Conservation (phyloP, 2,797 vertebrate species). For the Chelidonichthys spinosus region DNA sequence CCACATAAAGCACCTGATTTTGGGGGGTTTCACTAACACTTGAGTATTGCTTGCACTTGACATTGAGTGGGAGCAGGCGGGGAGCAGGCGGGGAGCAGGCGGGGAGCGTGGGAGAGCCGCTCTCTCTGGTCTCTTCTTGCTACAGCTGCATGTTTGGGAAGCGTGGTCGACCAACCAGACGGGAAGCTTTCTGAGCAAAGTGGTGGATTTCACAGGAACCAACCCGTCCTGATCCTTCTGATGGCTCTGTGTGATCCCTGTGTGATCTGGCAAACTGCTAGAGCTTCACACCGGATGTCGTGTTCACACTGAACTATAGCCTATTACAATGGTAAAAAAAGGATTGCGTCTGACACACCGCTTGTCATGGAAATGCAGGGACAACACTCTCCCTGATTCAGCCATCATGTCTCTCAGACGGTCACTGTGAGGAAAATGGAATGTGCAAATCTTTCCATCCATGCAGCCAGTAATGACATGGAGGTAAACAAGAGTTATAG, state of each 20-base stretch:
- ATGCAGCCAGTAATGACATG: conserved; percentile 90
- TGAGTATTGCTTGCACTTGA: conserved; percentile 9
- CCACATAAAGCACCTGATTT: too few species aligned
- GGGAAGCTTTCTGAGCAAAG: conserved; percentile 19
- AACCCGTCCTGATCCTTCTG: conserved; percentile 22
- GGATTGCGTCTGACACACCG: conserved; percentile 73
- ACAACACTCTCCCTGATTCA: conserved; percentile 79
- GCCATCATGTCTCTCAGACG: conserved; percentile 86
- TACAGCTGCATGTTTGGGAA: conserved; percentile 22
- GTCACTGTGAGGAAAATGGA: conserved; percentile 89
- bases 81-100: conserved; percentile 27
- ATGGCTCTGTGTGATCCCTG: conserved; percentile 82
- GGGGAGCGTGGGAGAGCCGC: conserved; percentile 27
- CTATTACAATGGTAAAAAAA: not conserved
- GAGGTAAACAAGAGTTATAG: conserved; percentile 87
- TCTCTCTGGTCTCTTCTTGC: conserved; percentile 22
- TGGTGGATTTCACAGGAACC: conserved; percentile 10
- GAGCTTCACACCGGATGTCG: conserved; percentile 75
- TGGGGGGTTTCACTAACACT: too few species aligned
- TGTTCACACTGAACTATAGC: conserved; percentile 83
- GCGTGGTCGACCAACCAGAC: conserved; percentile 6
- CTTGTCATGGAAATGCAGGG: conserved; percentile 82
- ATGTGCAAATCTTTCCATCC: conserved; percentile 91
- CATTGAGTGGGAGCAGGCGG: conserved; percentile 31
- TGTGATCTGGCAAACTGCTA: conserved; percentile 88